Evolutionary conservation across 64 coral and sea anemone genomes (phyloP), one percentile per base, ranked within the genome.

Genomic region (Orbicella faveolata): DNA sequence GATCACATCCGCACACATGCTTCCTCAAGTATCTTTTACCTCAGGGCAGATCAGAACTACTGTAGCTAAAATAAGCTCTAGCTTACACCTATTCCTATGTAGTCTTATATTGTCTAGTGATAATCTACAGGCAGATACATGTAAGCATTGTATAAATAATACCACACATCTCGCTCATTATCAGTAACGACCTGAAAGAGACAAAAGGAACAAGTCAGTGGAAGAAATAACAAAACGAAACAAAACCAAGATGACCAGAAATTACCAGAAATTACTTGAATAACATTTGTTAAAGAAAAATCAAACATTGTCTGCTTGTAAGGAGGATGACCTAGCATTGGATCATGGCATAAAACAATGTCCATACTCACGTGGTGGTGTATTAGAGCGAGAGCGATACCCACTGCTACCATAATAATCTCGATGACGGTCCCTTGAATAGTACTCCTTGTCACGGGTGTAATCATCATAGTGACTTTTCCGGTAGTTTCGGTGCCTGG

Each of bases 301-400:
- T 41, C 39, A 41, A 30, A 41, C 39, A 41, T 41, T 41, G 39
- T 41, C 39, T 41, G 39, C 4, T 41, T 41, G 30, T 30, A 30
- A 30, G 30, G 30, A 30, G 30, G 30, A 30, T 30, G 30, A 30
- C 0, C 30, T 6, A 48, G 44, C 4, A 48, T 48, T 48, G 44
- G 44, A 48, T 3, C 44, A 48, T 0, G 12, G 41, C 3, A 16
- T 20, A 41, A 1, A 20, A 53, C 48, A 53, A 10, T 51, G 53
- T 16, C 23, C 18, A 7, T 35, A 91, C 93, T 98, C 93, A 98
- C 96, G 90, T 88, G 93, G 90, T 57, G 92, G 93, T n/a, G 96
- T 93, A 4, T 90, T 90, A 52, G 96, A 98, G 19, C 96, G 83
- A 21, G 89, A 97, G 36, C 87, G 63, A 36, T 75, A 64, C 19